phyloP scores from a whole-genome alignment of 2,113 vertebrate species.

The Lagopus leucura region DNA sequence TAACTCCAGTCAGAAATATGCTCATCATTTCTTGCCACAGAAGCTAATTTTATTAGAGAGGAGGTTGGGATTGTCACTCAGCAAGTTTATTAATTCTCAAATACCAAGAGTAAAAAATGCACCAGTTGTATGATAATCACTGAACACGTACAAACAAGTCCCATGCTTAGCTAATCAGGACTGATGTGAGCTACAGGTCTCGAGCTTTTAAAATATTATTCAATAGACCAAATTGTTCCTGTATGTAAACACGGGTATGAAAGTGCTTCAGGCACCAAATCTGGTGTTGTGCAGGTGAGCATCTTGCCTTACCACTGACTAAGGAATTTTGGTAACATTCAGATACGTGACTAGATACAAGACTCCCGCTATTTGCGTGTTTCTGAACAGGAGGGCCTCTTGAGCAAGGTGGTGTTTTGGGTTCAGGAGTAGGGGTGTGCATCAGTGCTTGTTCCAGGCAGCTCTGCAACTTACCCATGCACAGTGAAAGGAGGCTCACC shows the following conservation, averaged over 20 bases:
- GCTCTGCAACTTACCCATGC: background rate
- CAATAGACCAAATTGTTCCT: background rate
- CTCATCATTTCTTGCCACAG: conserved; percentile 23
- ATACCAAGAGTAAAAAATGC: conserved; percentile 29
- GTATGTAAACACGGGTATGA: background rate
- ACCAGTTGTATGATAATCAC: conserved; percentile 45
- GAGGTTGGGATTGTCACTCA: conserved; percentile 49
- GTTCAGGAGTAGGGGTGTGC: background rate
- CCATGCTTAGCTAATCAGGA: conserved; percentile 7
- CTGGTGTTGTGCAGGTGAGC: background rate
- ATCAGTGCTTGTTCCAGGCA: background rate
- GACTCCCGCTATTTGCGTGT: background rate
- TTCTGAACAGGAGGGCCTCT: background rate
- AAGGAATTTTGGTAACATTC: background rate
- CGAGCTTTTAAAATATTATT: background rate
- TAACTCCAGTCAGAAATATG: conserved; percentile 25
- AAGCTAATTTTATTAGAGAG: conserved; percentile 50
- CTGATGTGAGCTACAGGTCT: background rate
- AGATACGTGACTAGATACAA: background rate
- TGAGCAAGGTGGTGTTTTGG: background rate
- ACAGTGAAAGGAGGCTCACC: background rate
- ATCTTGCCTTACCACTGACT: background rate
- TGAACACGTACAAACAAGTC: conserved; percentile 24
- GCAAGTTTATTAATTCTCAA: conserved; percentile 62
- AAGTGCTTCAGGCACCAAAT: background rate